These are phyloP conservation scores for Scelioninae gen. 1 DNA, from an alignment of 2,888 invertebrate genomes.

Conservation along the genomic window DNA sequence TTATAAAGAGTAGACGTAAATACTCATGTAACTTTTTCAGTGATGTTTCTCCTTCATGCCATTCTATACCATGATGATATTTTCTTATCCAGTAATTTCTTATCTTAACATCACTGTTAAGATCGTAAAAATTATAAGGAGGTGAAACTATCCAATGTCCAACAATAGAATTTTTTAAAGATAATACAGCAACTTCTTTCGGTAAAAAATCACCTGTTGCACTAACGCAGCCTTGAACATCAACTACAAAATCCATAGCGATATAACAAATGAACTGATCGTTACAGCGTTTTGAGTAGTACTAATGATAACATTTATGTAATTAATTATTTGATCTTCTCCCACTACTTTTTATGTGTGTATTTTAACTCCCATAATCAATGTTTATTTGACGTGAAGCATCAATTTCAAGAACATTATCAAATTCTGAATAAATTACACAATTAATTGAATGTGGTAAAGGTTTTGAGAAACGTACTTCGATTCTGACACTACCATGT, in stretches of 20 bases:
- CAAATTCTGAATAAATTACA: slow-evolving; percentile 74
- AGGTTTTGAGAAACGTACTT: slow-evolving; percentile 71
- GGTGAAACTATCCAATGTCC: neutral
- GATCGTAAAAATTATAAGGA: neutral
- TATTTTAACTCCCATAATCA: slow-evolving; percentile 22
- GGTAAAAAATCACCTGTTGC: neutral
- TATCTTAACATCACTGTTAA: neutral
- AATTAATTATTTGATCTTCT: no score
- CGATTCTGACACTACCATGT: slow-evolving; percentile 72
- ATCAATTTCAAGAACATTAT: slow-evolving; percentile 76
- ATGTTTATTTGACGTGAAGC: slow-evolving; percentile 40
- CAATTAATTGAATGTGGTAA: slow-evolving; percentile 63
- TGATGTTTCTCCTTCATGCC: neutral
- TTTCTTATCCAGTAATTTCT: neutral
- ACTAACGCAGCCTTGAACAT: neutral
- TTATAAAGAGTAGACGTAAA: neutral
- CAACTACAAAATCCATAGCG: neutral
- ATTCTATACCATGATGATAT: neutral
- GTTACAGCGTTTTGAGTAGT: no score
- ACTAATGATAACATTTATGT: no score
- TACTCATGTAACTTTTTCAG: neutral
- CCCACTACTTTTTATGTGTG: no score
- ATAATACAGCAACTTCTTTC: neutral
- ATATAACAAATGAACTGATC: no score
- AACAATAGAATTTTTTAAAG: neutral